Percentiles rank a stretch among this genome's conserved stretches.
Evolutionary conservation across 1,140 invertebrate species (phyloP).

Genomic region (Drosophila nigromelanica): DNA sequence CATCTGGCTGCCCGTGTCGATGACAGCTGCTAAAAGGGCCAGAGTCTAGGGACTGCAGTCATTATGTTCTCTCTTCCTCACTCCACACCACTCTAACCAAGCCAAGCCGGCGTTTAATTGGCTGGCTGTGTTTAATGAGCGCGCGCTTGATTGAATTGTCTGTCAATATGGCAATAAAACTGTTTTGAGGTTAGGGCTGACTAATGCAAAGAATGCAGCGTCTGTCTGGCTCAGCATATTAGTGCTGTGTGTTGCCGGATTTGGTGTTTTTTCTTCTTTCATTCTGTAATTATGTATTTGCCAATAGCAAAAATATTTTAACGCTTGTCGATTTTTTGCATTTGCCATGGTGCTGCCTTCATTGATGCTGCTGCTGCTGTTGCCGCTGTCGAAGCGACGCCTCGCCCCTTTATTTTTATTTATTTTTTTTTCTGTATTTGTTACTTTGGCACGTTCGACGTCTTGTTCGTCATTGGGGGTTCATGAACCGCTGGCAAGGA

Average conservation of each 20-base stretch:
- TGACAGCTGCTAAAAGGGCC: slow-evolving; percentile 75
- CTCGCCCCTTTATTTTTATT: slow-evolving; percentile 9
- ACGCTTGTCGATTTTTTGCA: slow-evolving; percentile 37
- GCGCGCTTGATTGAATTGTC: slow-evolving; percentile 64
- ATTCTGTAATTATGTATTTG: slow-evolving; percentile 20
- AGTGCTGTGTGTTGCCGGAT: neutral
- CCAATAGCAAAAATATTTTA: slow-evolving; percentile 28
- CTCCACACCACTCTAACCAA: neutral
- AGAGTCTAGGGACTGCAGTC: slow-evolving; percentile 30
- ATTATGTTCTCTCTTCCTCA: neutral
- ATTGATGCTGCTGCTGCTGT: slow-evolving; percentile 14
- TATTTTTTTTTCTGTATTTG: slow-evolving; percentile 33
- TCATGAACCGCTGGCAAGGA: slow-evolving; percentile 79
- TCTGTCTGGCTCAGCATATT: slow-evolving; percentile 1
- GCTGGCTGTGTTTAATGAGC: slow-evolving; percentile 42
- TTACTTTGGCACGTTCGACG: slow-evolving; percentile 64
- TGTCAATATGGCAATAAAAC: slow-evolving; percentile 77
- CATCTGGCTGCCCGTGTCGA: slow-evolving; percentile 59
- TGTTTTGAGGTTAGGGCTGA: slow-evolving; percentile 48
- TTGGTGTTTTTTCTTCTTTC: neutral
- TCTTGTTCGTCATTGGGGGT: slow-evolving; percentile 61
- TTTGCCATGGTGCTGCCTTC: slow-evolving; percentile 2
- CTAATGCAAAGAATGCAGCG: slow-evolving; percentile 27
- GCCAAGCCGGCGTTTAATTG: slow-evolving; percentile 21
- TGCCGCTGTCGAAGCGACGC: slow-evolving; percentile 5